Conservation (phyloP, 2,113 vertebrate species). For the Neotragus moschatus region DNA sequence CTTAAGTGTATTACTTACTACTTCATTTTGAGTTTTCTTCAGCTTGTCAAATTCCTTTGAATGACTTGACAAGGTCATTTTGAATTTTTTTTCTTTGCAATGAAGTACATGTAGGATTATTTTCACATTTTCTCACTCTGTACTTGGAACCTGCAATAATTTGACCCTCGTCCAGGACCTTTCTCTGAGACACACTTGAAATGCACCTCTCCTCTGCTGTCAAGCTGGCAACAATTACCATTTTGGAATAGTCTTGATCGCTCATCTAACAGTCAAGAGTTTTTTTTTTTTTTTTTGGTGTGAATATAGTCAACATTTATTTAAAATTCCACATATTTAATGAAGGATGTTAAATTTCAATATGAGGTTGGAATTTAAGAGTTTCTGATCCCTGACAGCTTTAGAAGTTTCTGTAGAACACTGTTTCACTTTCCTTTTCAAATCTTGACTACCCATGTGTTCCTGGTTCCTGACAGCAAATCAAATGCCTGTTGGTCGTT, state of each 20-base stretch:
- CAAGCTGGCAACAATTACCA: background rate
- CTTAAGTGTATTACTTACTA: background rate
- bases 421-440: background rate
- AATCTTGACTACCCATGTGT: background rate
- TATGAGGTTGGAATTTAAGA: conserved; percentile 73
- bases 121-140: background rate
- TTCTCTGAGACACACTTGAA: background rate
- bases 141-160: background rate
- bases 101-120: background rate
- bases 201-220: background rate
- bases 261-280: background rate
- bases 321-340: conserved; percentile 73
- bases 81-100: background rate
- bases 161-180: background rate
- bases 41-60: background rate
- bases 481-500: background rate
- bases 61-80: background rate
- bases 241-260: background rate
- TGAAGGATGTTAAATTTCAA: conserved; percentile 75
- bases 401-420: conserved; percentile 57
- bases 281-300: no score
- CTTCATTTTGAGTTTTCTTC: background rate
- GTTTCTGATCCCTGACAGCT: conserved; percentile 69
- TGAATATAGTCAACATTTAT: conserved; percentile 76
- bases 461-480: background rate